These are phyloP conservation scores for Nemapogon koenigi DNA, from an alignment of 2,888 invertebrate genomes.

Conservation along the genomic window DNA sequence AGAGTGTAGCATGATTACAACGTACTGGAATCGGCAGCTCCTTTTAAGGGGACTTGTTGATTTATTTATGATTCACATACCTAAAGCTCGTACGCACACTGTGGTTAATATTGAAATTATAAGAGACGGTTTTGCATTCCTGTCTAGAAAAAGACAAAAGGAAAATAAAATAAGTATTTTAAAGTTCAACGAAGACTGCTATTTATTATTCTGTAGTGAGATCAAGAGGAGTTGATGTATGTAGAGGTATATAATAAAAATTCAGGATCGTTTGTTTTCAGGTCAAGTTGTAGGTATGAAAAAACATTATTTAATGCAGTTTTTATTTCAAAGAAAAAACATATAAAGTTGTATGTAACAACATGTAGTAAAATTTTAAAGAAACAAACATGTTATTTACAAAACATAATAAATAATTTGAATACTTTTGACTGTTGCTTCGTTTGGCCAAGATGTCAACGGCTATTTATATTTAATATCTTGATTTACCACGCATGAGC, in stretches of 20 bases:
- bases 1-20: conserved; percentile 21
- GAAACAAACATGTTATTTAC: neutral
- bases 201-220: no score
- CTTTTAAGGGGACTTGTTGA: conserved; percentile 24
- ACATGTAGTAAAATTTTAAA: no score
- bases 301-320: no score
- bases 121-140: neutral
- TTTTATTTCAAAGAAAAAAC: neutral
- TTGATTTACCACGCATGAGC: conserved; percentile 43
- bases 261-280: no score
- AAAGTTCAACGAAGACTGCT: no score
- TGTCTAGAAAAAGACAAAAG: neutral
- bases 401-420: conserved; percentile 1
- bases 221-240: no score
- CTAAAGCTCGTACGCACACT: no score
- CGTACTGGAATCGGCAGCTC: conserved; percentile 37
- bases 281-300: no score
- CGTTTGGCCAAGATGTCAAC: neutral
- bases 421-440: conserved; percentile 42
- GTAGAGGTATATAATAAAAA: no score
- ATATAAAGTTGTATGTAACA: neutral
- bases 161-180: no score
- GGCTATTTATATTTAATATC: neutral
- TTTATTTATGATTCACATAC: conserved; percentile 10
- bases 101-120: neutral